Base-by-base conservation (phyloP, 1,140 invertebrate species). In the Danaus melanippus region DNA sequence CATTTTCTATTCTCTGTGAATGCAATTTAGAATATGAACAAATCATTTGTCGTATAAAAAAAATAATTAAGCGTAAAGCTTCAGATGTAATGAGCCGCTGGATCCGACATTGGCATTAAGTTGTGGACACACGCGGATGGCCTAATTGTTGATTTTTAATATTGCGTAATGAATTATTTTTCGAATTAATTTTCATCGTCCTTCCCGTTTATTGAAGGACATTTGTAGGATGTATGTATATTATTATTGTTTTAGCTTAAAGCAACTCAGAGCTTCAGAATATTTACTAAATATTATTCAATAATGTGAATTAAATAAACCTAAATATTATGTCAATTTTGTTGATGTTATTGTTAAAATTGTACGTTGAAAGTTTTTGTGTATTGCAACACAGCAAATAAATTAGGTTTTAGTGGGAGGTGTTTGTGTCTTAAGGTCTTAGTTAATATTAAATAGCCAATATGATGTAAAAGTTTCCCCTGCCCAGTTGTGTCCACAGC, bases 41-140 rank as follows among this genome's bases (percentile, higher is more conserved):
- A 21, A 21, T 21, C 5, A 21, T 21, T 21, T 21, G 17, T 21
- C 17, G 5, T 21, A 21, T 21, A 21, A 21, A 21, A n/a, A n/a
- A n/a, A n/a, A n/a, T n/a, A 15, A 15, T 32, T 32, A 7, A 32
- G 0, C 7, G 21, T 0, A 32, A 32, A 32, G 6, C 21, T 32
- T 32, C 21, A 32, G 2, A 7, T 7, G 21, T 8, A 2, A 32
- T 32, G 21, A 32, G 6, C 21, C 21, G 21, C 21, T 32, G 21
- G 21, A 32, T 32, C 21, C 21, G 21, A 32, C 21, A 32, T 32
- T 32, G 21, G 58, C 55, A 54, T 66, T 69, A 70, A 60, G 66
- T 69, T 82, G 77, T 74, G 77, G 67, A 67, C 76, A 74, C 69
- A 66, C 43, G 39, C 10, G 47, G 12, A 45, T 50, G 60, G 56